Percentiles rank a stretch among this genome's conserved stretches.
Evolutionary conservation across 2,113 vertebrate genomes (phyloP).

Genomic region (Lepus timidus): DNA sequence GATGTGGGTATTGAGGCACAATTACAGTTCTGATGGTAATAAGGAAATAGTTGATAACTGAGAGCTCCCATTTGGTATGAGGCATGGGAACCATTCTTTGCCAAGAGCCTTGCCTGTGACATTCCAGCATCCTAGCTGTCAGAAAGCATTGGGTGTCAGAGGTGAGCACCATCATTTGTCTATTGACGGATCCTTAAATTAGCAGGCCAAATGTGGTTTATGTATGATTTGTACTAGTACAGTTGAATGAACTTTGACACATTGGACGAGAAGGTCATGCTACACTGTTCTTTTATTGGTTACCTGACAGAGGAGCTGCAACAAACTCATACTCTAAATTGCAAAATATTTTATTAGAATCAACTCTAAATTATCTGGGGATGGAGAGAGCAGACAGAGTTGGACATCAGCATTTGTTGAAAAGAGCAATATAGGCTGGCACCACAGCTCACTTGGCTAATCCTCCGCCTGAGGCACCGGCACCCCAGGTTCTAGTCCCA

Average conservation of each 20-base stretch:
- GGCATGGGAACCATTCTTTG: not conserved
- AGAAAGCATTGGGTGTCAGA: not conserved
- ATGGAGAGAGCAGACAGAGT: slow-evolving; percentile 38
- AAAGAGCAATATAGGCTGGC: slow-evolving; percentile 5
- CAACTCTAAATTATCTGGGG: slow-evolving; percentile 58
- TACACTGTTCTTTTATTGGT: slow-evolving; percentile 60
- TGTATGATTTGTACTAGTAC: not conserved
- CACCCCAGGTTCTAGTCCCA: too few relatives aligned
- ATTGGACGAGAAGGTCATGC: not conserved
- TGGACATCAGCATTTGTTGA: slow-evolving; percentile 56
- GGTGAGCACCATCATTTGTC: not conserved
- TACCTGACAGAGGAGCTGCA: slow-evolving; percentile 68
- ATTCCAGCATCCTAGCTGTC: not conserved
- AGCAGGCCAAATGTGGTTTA: not conserved
- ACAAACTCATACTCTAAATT: slow-evolving; percentile 45
- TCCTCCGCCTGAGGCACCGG: too few relatives aligned
- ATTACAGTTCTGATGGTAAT: not conserved
- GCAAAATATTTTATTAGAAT: slow-evolving; percentile 70
- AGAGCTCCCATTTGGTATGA: not conserved
- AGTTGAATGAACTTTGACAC: slow-evolving; percentile 12
- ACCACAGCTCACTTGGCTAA: too few relatives aligned
- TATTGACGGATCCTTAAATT: not conserved
- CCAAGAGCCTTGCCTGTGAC: not conserved
- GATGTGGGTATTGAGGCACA: not conserved
- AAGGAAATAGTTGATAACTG: not conserved